Base-by-base conservation (phyloP, 2,797 vertebrate species). In the Diplodus sargus region DNA sequence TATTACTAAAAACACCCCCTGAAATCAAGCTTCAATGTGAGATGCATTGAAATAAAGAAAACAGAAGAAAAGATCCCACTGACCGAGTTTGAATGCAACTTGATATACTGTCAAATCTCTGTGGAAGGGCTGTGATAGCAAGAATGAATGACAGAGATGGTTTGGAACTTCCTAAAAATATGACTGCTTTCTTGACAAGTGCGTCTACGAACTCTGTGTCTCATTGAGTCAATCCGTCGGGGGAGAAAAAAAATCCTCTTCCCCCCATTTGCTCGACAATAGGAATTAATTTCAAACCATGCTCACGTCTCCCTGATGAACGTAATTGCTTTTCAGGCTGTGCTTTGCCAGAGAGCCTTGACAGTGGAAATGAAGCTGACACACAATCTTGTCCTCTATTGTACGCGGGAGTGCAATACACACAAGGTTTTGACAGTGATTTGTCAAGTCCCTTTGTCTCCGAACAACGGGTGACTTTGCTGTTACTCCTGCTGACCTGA, bases 321-420 rank as follows among this genome's bases (percentile, higher is more conserved):
- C 30, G 14, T 87, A 91, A 93, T 93, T 91, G 90, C 86, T 86
- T 93, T 91, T 89, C 85, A 86, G 74, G 54, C 79, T 52, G 69
- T 22, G 66, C 81, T 89, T 83, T 82, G 70, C 82, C 76, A 79
- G 52, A 68, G 86, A 82, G 79, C 56, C 76, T 82, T 76, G 81
- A 87, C 83, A 75, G 71, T 80, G 85, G 70, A 89, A 90, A 86
- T 82, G 70, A 88, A 87, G 76, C 81, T 73, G 83, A 87, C 80
- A 73, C 73, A 75, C 87, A 81, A 84, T 91, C 85, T 83, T 80
- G 88, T 90, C 73, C 68, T 77, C 74, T 64, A 80, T 91, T 92
- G 84, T 89, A 59, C 57, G 66, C 49, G 13, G 13, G 70, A 78
- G 60, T 58, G 78, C 63, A 60, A 80, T 57, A 87, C 84, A 78